Base-by-base conservation (phyloP, 2,888 invertebrate species). In the Cryptophagus acutangulus region DNA sequence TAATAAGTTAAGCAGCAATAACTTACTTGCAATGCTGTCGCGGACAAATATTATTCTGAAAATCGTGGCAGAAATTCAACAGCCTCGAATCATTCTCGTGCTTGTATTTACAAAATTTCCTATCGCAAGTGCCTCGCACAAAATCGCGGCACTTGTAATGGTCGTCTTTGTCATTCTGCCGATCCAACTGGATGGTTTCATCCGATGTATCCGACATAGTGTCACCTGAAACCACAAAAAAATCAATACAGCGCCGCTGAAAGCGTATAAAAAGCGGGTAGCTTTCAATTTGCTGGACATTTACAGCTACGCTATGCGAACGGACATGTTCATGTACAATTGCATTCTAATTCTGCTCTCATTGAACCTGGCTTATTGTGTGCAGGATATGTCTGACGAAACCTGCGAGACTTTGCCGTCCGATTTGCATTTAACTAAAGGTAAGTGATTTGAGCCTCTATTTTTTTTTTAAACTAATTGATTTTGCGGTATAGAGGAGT, bases 381-480 rank as follows among this genome's bases (percentile, higher is more conserved):
- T 65, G 14, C 52, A 49, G 13, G 66, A 66, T 29, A 45, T 64
- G 36, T 64, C 67, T 2, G 86, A 86, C 57, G 87, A 87, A 69
- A 82, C 79, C 51, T 92, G 91, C 66, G 91, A 91, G 69, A 89
- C 89, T 2, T 70, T 90, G 41, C 84, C 86, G 36, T 86, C 88
- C 5, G 88, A 90, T 69, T 83, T 92, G 59, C 89, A 90, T 65
- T 74, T 92, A 46, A 87, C 84, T 34, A 92, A 92, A 79, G 85
- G 87, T 85, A 71, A 24, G 24, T 24, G 24, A 24, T 8, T 8
- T 24, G 24, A 24, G n/a, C 8, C 38, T 43, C 24, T 30, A 37
- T 28, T 41, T 28, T 20, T 42, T 35, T 46, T n/a, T n/a, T n/a
- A n/a, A n/a, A n/a, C n/a, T n/a, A n/a, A n/a, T n/a, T n/a, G n/a